A percentile compares a stretch with the other conserved stretches of the same genome.
Evolutionary conservation across 2,797 vertebrate genomes (phyloP).

Genomic region (Eutrigla gurnardus): DNA sequence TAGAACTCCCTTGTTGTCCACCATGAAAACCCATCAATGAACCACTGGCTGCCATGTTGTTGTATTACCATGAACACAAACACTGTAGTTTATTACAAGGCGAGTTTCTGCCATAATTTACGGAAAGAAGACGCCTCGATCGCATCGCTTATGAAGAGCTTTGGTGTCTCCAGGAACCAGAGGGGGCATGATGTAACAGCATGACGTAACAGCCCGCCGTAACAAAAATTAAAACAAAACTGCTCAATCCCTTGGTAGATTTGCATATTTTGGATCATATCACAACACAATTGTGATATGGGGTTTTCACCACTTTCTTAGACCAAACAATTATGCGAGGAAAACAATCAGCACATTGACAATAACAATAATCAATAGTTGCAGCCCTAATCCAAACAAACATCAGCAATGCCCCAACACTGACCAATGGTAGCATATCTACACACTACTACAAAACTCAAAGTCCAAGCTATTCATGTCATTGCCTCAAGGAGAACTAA

Average conservation of each 20-base stretch:
- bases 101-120: too few relatives aligned
- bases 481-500: not conserved
- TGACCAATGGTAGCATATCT: not conserved
- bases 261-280: too few relatives aligned
- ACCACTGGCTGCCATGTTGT: not conserved
- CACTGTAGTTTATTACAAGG: not conserved
- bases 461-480: not conserved
- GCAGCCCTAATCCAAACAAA: not conserved
- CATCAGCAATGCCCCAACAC: too few relatives aligned
- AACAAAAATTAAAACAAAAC: not conserved
- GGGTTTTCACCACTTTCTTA: not conserved
- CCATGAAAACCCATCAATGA: not conserved
- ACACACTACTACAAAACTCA: not conserved
- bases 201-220: too few relatives aligned
- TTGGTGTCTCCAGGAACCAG: too few relatives aligned
- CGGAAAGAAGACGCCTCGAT: too few relatives aligned
- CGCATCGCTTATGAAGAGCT: too few relatives aligned
- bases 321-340: not conserved
- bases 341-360: not conserved
- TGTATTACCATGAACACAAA: not conserved
- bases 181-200: too few relatives aligned
- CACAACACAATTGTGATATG: not conserved
- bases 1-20: not conserved
- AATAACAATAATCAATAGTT: too few relatives aligned
- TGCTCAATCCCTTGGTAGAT: too few relatives aligned